phyloP scores from a whole-genome alignment of 53 echinoderm and acorn worm species.

The Holothuria leucospilota region DNA sequence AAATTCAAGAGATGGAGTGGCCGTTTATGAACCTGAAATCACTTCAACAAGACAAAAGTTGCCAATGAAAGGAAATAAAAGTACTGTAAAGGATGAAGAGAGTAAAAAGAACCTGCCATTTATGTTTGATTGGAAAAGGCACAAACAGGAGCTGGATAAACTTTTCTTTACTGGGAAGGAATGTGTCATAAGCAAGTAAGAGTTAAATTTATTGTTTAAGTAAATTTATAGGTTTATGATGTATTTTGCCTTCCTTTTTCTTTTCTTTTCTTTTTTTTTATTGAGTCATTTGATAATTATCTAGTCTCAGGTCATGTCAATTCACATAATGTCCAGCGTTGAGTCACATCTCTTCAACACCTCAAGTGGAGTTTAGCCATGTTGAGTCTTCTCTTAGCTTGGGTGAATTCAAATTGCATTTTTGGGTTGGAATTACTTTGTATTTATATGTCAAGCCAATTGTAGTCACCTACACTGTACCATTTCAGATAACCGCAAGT shows the following conservation, averaged over 20 bases:
- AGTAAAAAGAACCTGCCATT: slow-evolving; percentile 4
- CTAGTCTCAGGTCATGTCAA: background rate
- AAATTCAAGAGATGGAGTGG: background rate
- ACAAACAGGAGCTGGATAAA: slow-evolving; percentile 79
- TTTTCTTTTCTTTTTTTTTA: background rate
- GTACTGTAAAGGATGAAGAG: background rate
- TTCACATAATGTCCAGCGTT: too few relatives aligned
- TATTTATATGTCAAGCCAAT: too few relatives aligned
- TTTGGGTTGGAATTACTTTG: too few relatives aligned
- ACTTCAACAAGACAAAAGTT: background rate
- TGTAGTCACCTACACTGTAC: too few relatives aligned
- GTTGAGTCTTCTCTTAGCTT: too few relatives aligned
- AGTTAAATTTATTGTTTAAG: too few relatives aligned
- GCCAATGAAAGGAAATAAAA: background rate
- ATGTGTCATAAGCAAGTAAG: slow-evolving; percentile 31
- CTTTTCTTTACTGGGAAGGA: slow-evolving; percentile 73
- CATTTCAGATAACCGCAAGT: too few relatives aligned
- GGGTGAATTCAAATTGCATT: too few relatives aligned
- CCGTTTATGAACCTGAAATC: background rate
- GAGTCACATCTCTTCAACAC: background rate
- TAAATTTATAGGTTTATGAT: too few relatives aligned
- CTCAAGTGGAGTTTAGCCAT: too few relatives aligned
- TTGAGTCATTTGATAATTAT: background rate
- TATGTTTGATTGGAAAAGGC: slow-evolving; percentile 86
- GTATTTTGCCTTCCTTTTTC: too few relatives aligned